Evolutionary conservation across 2,888 invertebrate species (phyloP).

Genomic region (Sesia bembeciformis): DNA sequence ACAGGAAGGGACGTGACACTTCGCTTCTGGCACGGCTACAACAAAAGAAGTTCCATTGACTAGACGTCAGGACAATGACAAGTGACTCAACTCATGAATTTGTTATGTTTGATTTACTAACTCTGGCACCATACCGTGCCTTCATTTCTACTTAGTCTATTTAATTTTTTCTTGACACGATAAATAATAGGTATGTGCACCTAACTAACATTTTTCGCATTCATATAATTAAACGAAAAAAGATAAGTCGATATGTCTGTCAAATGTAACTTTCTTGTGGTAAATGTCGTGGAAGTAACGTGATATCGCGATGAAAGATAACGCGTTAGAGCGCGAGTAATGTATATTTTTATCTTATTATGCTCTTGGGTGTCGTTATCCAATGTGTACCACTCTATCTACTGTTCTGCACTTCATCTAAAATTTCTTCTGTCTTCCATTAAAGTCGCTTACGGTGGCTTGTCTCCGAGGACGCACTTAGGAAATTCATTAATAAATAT

Average conservation of each 20-base stretch:
- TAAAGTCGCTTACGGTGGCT: constrained; percentile 30
- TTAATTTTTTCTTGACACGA: too few relatives aligned
- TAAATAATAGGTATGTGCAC: too few relatives aligned
- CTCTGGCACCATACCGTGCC: too few relatives aligned
- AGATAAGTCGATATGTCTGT: too few relatives aligned
- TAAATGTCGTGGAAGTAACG: too few relatives aligned
- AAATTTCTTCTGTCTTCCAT: constrained; percentile 40
- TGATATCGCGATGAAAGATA: background rate
- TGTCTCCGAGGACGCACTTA: constrained; percentile 23
- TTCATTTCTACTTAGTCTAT: too few relatives aligned
- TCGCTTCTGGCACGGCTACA: background rate
- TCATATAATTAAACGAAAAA: too few relatives aligned
- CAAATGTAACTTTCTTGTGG: too few relatives aligned
- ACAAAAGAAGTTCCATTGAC: background rate
- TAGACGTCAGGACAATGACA: background rate
- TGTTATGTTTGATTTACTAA: background rate
- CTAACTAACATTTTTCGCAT: too few relatives aligned
- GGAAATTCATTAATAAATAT: constrained; percentile 46
- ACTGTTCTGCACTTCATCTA: constrained; percentile 28
- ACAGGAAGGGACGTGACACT: constrained; percentile 5
- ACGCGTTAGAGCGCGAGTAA: background rate
- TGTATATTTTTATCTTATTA: background rate
- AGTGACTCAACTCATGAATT: background rate
- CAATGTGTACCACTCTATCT: background rate
- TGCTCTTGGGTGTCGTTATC: constrained; percentile 2